Evolutionary conservation across 2,888 invertebrate genomes (phyloP).

Genomic region (Pinctada fucata): DNA sequence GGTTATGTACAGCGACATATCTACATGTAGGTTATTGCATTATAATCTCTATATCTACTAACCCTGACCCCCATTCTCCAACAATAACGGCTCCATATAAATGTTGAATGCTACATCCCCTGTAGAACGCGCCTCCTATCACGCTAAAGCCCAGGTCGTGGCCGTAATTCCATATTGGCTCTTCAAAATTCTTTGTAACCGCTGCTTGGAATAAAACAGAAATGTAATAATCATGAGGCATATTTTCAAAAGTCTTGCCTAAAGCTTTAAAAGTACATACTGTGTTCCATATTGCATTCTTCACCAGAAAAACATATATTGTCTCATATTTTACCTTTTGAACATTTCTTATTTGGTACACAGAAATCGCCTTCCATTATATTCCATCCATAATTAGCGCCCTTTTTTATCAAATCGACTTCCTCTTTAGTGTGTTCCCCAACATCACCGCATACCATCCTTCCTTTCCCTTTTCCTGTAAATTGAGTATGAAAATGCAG

Average conservation of each 20-base stretch:
- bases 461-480: constrained; percentile 7
- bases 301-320: not conserved
- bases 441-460: constrained; percentile 16
- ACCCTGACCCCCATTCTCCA: too few relatives aligned
- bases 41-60: too few relatives aligned
- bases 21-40: too few relatives aligned
- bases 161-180: constrained; percentile 1
- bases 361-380: not conserved
- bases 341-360: too few relatives aligned
- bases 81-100: too few relatives aligned
- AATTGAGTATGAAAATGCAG: not conserved
- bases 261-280: too few relatives aligned
- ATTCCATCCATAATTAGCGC: constrained; percentile 22
- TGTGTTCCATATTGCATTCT: too few relatives aligned
- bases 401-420: constrained; percentile 7
- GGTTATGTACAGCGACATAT: too few relatives aligned
- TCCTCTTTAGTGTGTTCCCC: constrained; percentile 12
- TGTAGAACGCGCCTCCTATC: constrained; percentile 15
- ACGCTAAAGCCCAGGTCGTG: not conserved
- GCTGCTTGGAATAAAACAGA: too few relatives aligned
- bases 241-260: too few relatives aligned
- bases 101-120: not conserved
- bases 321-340: not conserved
- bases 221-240: too few relatives aligned
- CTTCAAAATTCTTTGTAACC: too few relatives aligned